These are phyloP conservation scores for Athripsodes cinereus DNA, from an alignment of 2,888 invertebrate species.

Conservation along the genomic window DNA sequence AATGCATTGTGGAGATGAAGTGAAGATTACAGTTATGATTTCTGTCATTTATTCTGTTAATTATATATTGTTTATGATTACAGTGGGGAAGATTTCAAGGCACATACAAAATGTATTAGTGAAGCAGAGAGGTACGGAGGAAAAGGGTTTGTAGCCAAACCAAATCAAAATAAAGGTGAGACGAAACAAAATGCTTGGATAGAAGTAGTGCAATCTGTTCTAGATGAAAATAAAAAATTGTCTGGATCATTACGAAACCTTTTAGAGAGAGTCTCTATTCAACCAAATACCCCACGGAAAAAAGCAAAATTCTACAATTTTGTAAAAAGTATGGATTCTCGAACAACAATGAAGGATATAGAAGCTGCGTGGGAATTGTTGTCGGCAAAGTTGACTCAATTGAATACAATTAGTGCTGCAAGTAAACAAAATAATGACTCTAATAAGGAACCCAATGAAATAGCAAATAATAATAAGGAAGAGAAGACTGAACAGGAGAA, in stretches of 20 bases:
- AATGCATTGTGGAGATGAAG: no score
- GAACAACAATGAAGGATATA: slow-evolving; percentile 50
- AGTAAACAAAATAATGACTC: slow-evolving; percentile 15
- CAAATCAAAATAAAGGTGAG: slow-evolving; percentile 73
- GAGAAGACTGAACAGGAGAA: neutral
- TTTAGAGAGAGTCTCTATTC: slow-evolving; percentile 61
- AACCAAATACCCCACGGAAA: slow-evolving; percentile 81
- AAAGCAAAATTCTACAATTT: slow-evolving; percentile 78
- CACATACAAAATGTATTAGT: slow-evolving; percentile 78
- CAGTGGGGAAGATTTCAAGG: slow-evolving; percentile 69
- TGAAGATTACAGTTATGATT: no score
- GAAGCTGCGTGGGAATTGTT: slow-evolving; percentile 64
- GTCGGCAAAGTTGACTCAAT: slow-evolving; percentile 49
- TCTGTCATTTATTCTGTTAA: no score
- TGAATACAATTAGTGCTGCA: slow-evolving; percentile 33
- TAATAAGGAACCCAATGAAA: neutral
- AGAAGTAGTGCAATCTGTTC: slow-evolving; percentile 60
- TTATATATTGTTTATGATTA: slow-evolving; percentile 32
- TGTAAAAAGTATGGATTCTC: slow-evolving; percentile 57
- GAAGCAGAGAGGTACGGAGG: slow-evolving; percentile 87
- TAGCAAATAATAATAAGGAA: neutral
- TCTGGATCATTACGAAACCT: slow-evolving; percentile 54
- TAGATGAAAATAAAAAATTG: slow-evolving; percentile 52
- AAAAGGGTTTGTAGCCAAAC: slow-evolving; percentile 66
- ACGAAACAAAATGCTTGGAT: slow-evolving; percentile 83